These are phyloP conservation scores for Drosophila sechellia DNA, from an alignment of 1,140 invertebrate genomes.

Conservation along the genomic window DNA sequence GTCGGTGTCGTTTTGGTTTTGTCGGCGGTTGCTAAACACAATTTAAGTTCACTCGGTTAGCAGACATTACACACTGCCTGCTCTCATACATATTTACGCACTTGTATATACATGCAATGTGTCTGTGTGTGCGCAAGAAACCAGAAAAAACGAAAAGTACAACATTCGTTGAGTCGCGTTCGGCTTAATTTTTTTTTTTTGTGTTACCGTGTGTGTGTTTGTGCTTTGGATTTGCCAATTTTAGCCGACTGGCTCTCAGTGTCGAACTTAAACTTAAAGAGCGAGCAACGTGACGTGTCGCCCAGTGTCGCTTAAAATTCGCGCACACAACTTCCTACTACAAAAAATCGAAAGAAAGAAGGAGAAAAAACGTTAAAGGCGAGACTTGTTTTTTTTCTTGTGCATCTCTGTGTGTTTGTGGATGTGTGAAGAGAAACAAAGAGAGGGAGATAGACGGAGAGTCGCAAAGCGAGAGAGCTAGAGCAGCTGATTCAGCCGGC, in stretches of 20 bases:
- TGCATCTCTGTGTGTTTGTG: slow-evolving; percentile 28
- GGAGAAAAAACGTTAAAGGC: slow-evolving; percentile 17
- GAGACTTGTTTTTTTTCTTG: slow-evolving; percentile 43
- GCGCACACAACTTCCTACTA: slow-evolving; percentile 73
- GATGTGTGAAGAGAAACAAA: slow-evolving; percentile 9
- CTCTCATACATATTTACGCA: slow-evolving; percentile 9
- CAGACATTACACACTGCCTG: slow-evolving; percentile 42
- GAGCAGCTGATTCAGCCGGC: slow-evolving; percentile 77
- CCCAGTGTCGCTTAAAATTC: slow-evolving; percentile 70
- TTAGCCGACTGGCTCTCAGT: slow-evolving; percentile 76
- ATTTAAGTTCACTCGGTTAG: slow-evolving; percentile 81
- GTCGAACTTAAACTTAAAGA: slow-evolving; percentile 82
- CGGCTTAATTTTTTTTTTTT: slow-evolving; percentile 30
- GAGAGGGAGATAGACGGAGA: slow-evolving; percentile 2
- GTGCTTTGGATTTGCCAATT: slow-evolving; percentile 73
- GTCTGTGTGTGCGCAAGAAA: slow-evolving; percentile 21
- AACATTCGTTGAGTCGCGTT: slow-evolving; percentile 38
- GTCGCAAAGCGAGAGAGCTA: slow-evolving; percentile 17
- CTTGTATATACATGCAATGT: slow-evolving; percentile 18
- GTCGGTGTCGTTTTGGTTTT: slow-evolving; percentile 48
- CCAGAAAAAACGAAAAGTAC: slow-evolving; percentile 41
- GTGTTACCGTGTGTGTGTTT: slow-evolving; percentile 44
- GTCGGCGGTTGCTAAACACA: slow-evolving; percentile 62
- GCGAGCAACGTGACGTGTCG: slow-evolving; percentile 81
- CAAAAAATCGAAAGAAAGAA: slow-evolving; percentile 22